Evolutionary conservation across 1,140 invertebrate genomes (phyloP).

Genomic region (Bombus turneri): DNA sequence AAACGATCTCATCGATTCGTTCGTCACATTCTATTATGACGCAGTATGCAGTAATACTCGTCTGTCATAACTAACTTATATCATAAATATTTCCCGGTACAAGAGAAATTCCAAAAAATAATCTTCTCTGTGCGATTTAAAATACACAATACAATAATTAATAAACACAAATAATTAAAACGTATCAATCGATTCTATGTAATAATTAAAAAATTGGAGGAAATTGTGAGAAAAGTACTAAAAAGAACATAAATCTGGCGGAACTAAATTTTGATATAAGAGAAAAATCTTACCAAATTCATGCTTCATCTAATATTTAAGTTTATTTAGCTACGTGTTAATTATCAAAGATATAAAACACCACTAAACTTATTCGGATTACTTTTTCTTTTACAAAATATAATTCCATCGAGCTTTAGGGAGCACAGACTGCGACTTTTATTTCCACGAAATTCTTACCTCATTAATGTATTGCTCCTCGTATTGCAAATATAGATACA

Average conservation of each 20-base stretch:
- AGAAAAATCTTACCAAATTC: not conserved
- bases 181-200: not conserved
- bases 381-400: not conserved
- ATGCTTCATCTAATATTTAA: not conserved
- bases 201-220: not conserved
- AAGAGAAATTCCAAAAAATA: not conserved
- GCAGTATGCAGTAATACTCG: not conserved
- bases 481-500: not conserved
- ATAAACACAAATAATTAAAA: not conserved
- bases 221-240: not conserved
- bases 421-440: not conserved
- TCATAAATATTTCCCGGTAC: not conserved
- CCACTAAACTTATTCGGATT: not conserved
- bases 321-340: not conserved
- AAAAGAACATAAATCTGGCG: not conserved
- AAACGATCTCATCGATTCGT: not conserved
- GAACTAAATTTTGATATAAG: not conserved
- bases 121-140: not conserved
- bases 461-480: not conserved
- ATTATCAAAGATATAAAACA: not conserved
- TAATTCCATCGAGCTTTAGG: not conserved
- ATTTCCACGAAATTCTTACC: not conserved
- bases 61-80: too few species aligned
- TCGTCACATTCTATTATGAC: not conserved
- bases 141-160: too few species aligned